Conservation (phyloP, 2,113 vertebrate genomes). For the Boulengerochromis microlepis region DNA sequence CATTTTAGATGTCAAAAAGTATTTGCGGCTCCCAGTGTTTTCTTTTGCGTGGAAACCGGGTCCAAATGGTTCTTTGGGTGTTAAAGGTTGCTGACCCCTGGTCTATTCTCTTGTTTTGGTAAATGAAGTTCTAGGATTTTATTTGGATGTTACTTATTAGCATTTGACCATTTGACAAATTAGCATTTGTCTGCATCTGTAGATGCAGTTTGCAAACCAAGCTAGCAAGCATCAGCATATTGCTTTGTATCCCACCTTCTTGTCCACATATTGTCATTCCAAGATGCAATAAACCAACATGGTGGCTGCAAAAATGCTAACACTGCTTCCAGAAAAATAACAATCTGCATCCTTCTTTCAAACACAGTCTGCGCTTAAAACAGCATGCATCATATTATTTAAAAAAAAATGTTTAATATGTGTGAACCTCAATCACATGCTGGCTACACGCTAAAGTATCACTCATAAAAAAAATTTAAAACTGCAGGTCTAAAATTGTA, state of each 20-base stretch:
- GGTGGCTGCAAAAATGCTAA: background rate
- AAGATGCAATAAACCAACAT: background rate
- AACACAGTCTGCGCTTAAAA: background rate
- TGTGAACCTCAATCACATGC: background rate
- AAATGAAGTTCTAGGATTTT: background rate
- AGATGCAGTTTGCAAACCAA: background rate
- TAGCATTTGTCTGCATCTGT: background rate
- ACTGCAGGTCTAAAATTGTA: background rate
- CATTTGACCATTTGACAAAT: background rate
- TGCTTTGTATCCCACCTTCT: background rate
- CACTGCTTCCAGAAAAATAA: background rate
- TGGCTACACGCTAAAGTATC: background rate
- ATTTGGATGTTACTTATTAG: background rate
- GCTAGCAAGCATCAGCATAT: background rate
- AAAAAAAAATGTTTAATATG: accelerated
- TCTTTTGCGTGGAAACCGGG: background rate
- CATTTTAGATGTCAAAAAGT: background rate
- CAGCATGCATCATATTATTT: background rate
- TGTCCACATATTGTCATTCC: background rate
- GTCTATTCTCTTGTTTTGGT: background rate
- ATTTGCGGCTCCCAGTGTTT: background rate
- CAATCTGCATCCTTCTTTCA: background rate
- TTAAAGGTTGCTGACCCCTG: accelerated
- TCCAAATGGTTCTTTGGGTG: background rate
- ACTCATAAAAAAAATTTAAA: background rate